Base-by-base conservation (phyloP, 2,797 vertebrate species). In the Alectoris magna region DNA sequence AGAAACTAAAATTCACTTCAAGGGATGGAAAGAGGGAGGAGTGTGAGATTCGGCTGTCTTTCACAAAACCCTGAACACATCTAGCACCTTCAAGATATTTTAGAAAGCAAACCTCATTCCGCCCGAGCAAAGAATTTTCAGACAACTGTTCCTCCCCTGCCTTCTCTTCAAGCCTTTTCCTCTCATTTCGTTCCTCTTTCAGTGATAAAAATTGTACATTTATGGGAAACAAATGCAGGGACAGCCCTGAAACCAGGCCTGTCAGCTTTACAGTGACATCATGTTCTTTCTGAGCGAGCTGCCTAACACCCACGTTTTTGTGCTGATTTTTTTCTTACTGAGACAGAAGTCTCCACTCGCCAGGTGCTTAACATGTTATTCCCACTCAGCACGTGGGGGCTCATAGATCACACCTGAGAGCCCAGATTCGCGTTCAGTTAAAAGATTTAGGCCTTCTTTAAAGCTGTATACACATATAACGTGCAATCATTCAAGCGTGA, bases 21-120 rank as follows among this genome's bases (percentile, higher is more conserved):
- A 23, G 90, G 31, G 27, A 77, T 85, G 34, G 24, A 56, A 55
- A 49, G 46, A 78, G 15, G 34, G 34, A 88, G 22, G 46, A 83
- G 23, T 59, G 58, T 24, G 46, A 94, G 39, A 63, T n/a, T 15
- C 14, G 4, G 10, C 38, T 60, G 81, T 80, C 71, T 89, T 80
- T 93, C 79, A 89, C 78, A 89, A 72, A 78, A 76, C 90, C 67
- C 55, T 89, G 78, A 90, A 48, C 59, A 87, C n/a, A 91, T 56
- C 73, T 91, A 41, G 63, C 23, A 91, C 39, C 59, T 64, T 85
- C 82, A 58, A 83, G 49, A 84, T 75, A 81, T 93, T 78, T 84
- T 48, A 87, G 41, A 84, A 93, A 11, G 2, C 58, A 23, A 93
- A 44, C 38, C 41, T 90, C 68, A 31, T 1, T 69, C 60, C 55